Evolutionary conservation across 2,113 vertebrate species (phyloP), one percentile per base, ranked within the genome.

Genomic region (Peromyscus maniculatus): DNA sequence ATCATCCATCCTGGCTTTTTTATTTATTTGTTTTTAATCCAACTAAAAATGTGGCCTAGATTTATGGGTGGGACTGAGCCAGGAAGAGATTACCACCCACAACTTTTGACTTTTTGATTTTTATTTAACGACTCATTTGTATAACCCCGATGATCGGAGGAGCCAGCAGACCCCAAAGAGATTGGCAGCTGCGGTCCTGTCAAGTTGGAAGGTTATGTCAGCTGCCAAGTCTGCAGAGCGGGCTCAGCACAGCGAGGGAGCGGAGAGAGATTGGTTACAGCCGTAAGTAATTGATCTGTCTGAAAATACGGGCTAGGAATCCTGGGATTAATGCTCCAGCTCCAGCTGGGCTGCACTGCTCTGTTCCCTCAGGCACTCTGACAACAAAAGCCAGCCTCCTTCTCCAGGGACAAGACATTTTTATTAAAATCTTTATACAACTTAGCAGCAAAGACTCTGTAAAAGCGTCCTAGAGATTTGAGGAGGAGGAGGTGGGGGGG

Each of bases 401-500:
- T 97, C 98, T 98, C 98, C 91, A 97, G 98, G 98, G 98, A 98
- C 95, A 93, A 98, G 98, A 96, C 97, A 98, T 93, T 98, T 98
- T 99, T 99, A 99, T 99, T 98, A 98, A 98, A 99, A 98, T 98
- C 98, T 98, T 99, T 98, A 97, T 97, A 98, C 96, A 96, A 98
- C 96, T 98, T 97, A 98, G 98, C 98, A 98, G 97, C 17, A 12
- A 98, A 98, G 97, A 98, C 96, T 97, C 98, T 93, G 96, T 95
- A 94, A 96, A 95, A 93, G 88, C 96, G 89, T 97, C 93, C 66
- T 67, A 91, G 94, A 98, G 95, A 97, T 93, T 55, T 86, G 39
- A 74, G 92, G 84, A 52, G 77, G 28, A 33, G 46, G 28, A 39
- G 15, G 69, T 15, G 67, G 28, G 66, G 28, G 16, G 57, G 79